Evolutionary conservation across 1,140 invertebrate genomes (phyloP).

Genomic region (Eurosta solidaginis): DNA sequence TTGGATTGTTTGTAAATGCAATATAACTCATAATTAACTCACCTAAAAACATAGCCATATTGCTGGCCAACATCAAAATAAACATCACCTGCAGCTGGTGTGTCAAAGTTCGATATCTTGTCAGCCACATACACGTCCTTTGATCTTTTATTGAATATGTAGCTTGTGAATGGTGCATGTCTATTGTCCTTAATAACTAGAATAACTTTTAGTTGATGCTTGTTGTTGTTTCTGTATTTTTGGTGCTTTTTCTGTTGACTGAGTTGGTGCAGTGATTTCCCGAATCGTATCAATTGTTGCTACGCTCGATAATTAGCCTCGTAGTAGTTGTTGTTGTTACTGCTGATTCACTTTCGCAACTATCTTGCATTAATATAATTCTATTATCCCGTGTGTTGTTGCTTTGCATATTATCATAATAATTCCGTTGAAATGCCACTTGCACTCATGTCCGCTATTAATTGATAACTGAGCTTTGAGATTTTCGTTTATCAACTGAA

Average conservation of each 20-base stretch:
- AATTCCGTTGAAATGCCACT: neutral
- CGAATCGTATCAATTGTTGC: no score
- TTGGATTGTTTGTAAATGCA: neutral
- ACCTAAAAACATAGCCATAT: neutral
- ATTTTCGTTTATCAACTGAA: neutral
- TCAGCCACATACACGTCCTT: no score
- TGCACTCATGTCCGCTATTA: neutral
- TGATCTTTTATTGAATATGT: no score
- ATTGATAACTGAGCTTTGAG: neutral
- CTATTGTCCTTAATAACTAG: no score
- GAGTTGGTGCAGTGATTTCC: no score
- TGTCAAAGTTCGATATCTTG: neutral
- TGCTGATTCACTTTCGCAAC: neutral
- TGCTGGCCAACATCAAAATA: neutral
- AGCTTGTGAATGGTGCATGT: no score
- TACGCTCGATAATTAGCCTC: no score
- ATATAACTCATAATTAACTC: constrained; percentile 14
- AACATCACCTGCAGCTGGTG: neutral
- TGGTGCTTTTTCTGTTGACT: no score
- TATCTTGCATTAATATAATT: neutral
- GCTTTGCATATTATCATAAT: neutral
- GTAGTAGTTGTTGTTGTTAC: no score
- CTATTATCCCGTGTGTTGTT: neutral
- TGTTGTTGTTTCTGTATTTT: no score
- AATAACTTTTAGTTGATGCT: no score